Conservation (phyloP, 1,140 invertebrate genomes). For the Pogonus chalceus region DNA sequence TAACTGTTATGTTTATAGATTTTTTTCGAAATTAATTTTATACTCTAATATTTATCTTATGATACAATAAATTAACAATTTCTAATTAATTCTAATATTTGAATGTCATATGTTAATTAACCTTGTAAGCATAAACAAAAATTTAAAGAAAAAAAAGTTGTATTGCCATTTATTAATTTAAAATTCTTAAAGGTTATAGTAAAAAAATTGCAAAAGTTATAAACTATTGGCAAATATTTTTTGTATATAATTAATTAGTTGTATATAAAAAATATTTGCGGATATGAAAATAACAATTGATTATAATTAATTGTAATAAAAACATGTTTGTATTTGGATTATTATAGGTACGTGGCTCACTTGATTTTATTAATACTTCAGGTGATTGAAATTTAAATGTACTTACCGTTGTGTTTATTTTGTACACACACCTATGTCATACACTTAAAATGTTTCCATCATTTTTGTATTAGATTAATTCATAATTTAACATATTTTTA, state of each 20-base stretch:
- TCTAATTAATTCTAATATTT: too few relatives aligned
- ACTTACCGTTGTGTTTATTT: neutral
- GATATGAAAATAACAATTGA: too few relatives aligned
- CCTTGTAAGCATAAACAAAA: too few relatives aligned
- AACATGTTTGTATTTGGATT: neutral
- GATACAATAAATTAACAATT: too few relatives aligned
- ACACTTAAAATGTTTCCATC: neutral
- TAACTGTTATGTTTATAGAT: too few relatives aligned
- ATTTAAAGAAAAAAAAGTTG: too few relatives aligned
- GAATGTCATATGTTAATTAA: too few relatives aligned
- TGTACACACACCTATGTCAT: neutral
- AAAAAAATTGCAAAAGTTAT: neutral
- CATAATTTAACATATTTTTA: neutral
- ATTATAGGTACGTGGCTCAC: slow-evolving; percentile 1
- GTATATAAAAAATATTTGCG: too few relatives aligned
- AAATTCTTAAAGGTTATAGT: neutral
- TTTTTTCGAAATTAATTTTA: too few relatives aligned
- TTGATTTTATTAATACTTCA: neutral
- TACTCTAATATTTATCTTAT: too few relatives aligned
- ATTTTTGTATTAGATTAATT: neutral
- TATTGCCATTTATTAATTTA: neutral
- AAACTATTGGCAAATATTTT: neutral
- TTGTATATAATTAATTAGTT: neutral
- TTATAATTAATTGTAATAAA: neutral
- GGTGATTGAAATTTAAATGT: neutral